phyloP scores from a whole-genome alignment of 1,140 invertebrate species.

The Drosophila punjabiensis region DNA sequence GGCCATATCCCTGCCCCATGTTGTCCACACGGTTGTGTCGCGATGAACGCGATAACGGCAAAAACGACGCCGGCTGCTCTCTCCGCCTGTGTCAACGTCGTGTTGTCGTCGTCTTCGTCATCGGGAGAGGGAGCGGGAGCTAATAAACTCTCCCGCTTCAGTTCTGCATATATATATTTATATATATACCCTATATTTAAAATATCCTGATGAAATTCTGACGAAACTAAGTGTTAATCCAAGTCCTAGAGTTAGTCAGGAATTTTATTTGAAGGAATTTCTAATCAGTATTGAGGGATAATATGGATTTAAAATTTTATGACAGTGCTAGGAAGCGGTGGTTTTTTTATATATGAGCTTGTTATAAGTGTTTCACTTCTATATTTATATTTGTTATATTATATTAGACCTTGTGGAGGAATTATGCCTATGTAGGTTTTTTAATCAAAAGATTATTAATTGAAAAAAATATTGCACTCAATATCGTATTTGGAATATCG shows the following conservation, averaged over 20 bases:
- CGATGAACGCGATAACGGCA: conserved; percentile 61
- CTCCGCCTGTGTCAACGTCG: conserved; percentile 29
- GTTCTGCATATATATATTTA: not conserved
- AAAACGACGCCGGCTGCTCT: conserved; percentile 55
- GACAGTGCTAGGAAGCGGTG: not conserved
- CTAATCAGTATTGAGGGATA: not conserved
- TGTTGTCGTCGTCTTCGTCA: conserved; percentile 23
- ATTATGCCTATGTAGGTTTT: too few species aligned
- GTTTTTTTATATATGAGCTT: too few species aligned
- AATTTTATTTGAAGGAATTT: not conserved
- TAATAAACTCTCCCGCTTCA: conserved; percentile 72
- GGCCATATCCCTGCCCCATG: conserved; percentile 24
- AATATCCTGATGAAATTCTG: not conserved
- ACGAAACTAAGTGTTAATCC: not conserved
- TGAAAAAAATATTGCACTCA: too few species aligned
- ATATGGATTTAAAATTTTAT: too few species aligned
- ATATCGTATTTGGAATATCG: too few species aligned
- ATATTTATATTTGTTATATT: too few species aligned
- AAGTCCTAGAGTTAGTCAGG: not conserved
- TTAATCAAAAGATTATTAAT: too few species aligned
- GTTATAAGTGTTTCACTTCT: too few species aligned
- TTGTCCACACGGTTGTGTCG: conserved; percentile 56
- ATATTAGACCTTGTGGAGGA: too few species aligned
- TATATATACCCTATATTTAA: conserved; percentile 7
- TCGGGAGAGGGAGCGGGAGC: conserved; percentile 34